Evolutionary conservation across 2,797 vertebrate species (phyloP).

Genomic region (Delichon dasypus): DNA sequence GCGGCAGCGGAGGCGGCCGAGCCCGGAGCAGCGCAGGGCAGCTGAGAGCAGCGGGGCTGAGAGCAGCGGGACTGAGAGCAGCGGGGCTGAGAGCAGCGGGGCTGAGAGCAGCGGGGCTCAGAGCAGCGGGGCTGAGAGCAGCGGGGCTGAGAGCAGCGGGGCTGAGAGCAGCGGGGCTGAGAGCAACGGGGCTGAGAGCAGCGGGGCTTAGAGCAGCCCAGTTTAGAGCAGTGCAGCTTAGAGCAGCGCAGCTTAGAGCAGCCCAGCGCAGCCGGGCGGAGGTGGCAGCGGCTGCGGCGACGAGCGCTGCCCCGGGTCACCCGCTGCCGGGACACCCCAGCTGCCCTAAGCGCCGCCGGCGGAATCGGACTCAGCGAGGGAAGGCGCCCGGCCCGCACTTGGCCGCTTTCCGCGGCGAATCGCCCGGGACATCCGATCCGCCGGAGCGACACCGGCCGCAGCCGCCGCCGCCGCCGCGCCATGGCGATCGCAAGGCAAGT

Average conservation of each 20-base stretch:
- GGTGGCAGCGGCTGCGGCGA: not conserved
- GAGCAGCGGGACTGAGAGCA: too few species aligned
- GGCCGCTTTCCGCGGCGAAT: not conserved
- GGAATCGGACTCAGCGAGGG: too few species aligned
- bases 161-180: too few species aligned
- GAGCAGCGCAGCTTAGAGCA: too few species aligned
- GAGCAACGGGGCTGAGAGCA: too few species aligned
- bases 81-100: too few species aligned
- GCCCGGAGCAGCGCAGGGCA: not conserved
- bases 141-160: not conserved
- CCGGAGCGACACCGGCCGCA: too few species aligned
- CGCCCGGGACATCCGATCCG: not conserved
- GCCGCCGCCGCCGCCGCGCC: not conserved
- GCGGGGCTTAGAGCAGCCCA: too few species aligned
- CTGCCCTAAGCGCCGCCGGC: fast-evolving
- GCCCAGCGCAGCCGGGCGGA: fast-evolving
- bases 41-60: too few species aligned
- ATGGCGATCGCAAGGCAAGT: not conserved
- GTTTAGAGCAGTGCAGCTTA: too few species aligned
- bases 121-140: not conserved
- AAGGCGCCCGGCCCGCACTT: not conserved
- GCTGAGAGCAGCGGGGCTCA: too few species aligned
- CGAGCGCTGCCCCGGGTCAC: too few species aligned
- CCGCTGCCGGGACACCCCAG: fast-evolving
- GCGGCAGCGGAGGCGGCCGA: not conserved